Base-by-base conservation (phyloP, 2,888 invertebrate genomes). In the Cantharis nigra region DNA sequence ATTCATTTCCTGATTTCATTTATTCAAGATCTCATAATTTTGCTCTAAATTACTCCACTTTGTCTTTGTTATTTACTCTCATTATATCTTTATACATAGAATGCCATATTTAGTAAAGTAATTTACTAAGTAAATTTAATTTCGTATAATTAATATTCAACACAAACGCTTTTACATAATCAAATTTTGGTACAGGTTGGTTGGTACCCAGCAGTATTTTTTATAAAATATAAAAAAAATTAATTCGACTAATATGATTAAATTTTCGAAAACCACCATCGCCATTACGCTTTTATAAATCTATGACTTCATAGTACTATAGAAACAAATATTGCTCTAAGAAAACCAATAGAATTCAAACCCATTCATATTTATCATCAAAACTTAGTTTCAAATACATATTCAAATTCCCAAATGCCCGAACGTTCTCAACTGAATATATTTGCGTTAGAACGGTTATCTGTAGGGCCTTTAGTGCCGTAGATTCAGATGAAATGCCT, bases 1-100 rank as follows among this genome's bases (percentile, higher is more conserved):
- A 87, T 87, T 87, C 87, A 87, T 88, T 88, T 88, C 87, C 87
- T 87, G 88, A 87, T 87, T 87, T 87, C 87, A 88, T 87, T 88
- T 87, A 86, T 86, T 86, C 86, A 87, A 87, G 87, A 87, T 86
- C 85, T 85, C 86, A 85, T 86, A 85, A 85, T 84, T 84, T 83
- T 81, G 79, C 79, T 79, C 81, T 82, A 84, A 86, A 87, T 86
- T 86, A 85, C 85, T 84, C 85, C 84, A 87, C 86, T 87, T 87
- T 87, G 86, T 87, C 86, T 85, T 71, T 78, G 76, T 78, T 78
- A 78, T 78, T 78, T 78, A 76, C 74, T 71, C 71, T 69, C 26
- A 69, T 78, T 75, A 74, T 62, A 63, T 74, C 71, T 73, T 77
- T 70, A 69, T 72, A 76, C 65, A 72, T 69, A 72, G 67, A 75